These are phyloP conservation scores for Pygoscelis antarcticus DNA, from an alignment of 2,113 vertebrate species.

Conservation along the genomic window DNA sequence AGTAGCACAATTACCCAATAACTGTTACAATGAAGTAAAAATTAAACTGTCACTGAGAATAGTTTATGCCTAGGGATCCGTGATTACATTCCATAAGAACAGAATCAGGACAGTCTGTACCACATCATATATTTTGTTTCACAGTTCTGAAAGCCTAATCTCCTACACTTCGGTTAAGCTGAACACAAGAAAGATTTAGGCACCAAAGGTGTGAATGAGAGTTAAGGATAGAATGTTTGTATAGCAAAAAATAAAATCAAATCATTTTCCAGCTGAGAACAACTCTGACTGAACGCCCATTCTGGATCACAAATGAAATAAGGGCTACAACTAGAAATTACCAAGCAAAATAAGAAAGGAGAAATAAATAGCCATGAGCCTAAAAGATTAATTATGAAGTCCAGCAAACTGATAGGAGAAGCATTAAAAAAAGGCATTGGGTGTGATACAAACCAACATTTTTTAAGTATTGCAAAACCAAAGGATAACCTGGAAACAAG, in stretches of 20 bases:
- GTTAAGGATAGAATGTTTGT: neutral
- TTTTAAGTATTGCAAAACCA: neutral
- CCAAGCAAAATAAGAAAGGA: neutral
- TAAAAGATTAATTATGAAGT: neutral
- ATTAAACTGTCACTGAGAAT: neutral
- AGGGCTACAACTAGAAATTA: neutral
- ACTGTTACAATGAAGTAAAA: neutral
- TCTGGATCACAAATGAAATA: neutral
- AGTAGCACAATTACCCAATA: neutral
- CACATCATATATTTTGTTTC: neutral
- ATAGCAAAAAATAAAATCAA: neutral
- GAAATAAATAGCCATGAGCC: neutral
- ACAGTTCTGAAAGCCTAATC: neutral
- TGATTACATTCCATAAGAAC: neutral
- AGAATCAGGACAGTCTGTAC: neutral
- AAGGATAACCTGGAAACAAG: neutral
- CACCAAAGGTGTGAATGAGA: neutral
- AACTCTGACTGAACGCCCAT: neutral
- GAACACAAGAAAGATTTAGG: neutral
- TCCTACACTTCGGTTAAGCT: neutral
- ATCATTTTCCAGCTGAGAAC: neutral
- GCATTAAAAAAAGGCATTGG: neutral
- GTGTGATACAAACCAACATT: neutral
- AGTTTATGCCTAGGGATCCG: neutral
- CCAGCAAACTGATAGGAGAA: neutral